Percentiles rank a stretch among this genome's conserved stretches.
Evolutionary conservation across 2,888 invertebrate genomes (phyloP).

Genomic region (Brachynemurus nebulosus): DNA sequence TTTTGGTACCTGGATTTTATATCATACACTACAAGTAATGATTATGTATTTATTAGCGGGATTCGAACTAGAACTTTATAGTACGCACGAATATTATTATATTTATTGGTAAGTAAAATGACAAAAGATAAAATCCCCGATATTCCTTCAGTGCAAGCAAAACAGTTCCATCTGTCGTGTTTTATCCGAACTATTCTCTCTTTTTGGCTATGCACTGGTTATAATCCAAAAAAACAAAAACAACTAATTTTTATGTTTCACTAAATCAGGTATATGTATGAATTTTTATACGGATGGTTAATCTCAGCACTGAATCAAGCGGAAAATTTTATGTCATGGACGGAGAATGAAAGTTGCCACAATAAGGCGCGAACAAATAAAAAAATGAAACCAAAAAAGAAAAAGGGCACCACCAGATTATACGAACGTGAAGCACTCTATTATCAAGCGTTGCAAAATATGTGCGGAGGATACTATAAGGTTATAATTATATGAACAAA

Average conservation of each 20-base stretch:
- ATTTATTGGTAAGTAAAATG: constrained; percentile 72
- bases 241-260: not conserved
- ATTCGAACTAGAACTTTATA: constrained; percentile 90
- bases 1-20: constrained; percentile 89
- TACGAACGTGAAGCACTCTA: constrained; percentile 74
- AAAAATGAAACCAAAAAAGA: constrained; percentile 43
- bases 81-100: constrained; percentile 90
- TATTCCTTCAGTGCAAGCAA: not conserved
- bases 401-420: constrained; percentile 46
- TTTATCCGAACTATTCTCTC: no score
- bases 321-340: constrained; percentile 55
- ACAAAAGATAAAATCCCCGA: constrained; percentile 2
- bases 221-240: constrained; percentile 5
- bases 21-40: constrained; percentile 86
- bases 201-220: no score
- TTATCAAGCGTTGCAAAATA: constrained; percentile 82
- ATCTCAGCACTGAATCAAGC: constrained; percentile 83
- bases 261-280: constrained; percentile 74
- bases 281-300: constrained; percentile 88
- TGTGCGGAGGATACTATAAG: constrained; percentile 93
- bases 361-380: constrained; percentile 30
- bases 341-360: constrained; percentile 30
- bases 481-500: no score
- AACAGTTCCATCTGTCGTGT: no score
- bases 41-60: constrained; percentile 87